Conservation (phyloP, 64 coral and sea anemone genomes). For the Orbicella faveolata region DNA sequence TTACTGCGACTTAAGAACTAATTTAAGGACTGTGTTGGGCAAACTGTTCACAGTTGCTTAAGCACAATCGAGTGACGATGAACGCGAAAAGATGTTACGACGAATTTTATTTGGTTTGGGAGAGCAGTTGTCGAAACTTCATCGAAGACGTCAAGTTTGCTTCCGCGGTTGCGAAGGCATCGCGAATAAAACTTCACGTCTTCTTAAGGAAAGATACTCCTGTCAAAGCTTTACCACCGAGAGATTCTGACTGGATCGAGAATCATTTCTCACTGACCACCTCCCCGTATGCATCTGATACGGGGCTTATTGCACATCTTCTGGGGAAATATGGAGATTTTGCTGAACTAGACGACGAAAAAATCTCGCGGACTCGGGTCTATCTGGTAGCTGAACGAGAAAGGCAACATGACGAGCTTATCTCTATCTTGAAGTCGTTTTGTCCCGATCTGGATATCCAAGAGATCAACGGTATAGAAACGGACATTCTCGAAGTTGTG, state of each 20-base stretch:
- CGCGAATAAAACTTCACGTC: conserved; percentile 69
- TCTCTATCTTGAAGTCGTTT: conserved; percentile 62
- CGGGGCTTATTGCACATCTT: conserved; percentile 52
- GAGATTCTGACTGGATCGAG: conserved; percentile 62
- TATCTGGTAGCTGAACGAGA: conserved; percentile 76
- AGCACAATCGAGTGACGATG: not conserved
- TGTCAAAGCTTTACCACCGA: conserved; percentile 70
- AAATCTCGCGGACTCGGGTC: not conserved
- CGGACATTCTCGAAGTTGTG: conserved; percentile 62
- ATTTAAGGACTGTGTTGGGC: too few relatives aligned
- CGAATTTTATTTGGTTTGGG: conserved; percentile 93
- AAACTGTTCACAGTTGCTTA: not conserved
- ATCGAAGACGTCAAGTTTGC: conserved; percentile 76
- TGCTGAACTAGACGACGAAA: not conserved
- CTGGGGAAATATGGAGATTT: conserved; percentile 48
- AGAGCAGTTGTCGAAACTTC: conserved; percentile 94
- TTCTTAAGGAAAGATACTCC: conserved; percentile 94
- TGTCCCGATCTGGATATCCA: conserved; percentile 41
- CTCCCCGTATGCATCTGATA: conserved; percentile 88
- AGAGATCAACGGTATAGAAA: conserved; percentile 72
- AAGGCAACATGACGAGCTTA: conserved; percentile 83
- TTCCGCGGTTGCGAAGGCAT: conserved; percentile 42
- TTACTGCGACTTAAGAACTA: not conserved
- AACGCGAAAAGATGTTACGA: not conserved
- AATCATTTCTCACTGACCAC: conserved; percentile 78